A percentile compares a stretch with the other conserved stretches of the same genome.
These are phyloP conservation scores for Neotoxoptera formosana DNA, from an alignment of 1,140 invertebrate species.

Conservation along the genomic window DNA sequence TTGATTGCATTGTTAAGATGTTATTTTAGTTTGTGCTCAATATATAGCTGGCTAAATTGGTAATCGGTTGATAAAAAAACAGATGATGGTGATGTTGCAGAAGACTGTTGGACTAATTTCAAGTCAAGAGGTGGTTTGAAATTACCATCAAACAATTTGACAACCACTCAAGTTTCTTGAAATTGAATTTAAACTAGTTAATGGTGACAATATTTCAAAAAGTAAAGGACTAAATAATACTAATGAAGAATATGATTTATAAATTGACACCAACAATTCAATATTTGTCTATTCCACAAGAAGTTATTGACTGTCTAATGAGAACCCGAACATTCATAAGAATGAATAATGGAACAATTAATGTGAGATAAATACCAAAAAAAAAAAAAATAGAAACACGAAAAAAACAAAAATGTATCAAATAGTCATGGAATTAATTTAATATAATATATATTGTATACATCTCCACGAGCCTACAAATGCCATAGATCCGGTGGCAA, in stretches of 20 bases:
- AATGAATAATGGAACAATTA: neutral
- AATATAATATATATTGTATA: no score
- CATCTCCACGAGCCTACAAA: no score
- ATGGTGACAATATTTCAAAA: neutral
- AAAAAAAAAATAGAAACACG: neutral
- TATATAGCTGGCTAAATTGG: neutral
- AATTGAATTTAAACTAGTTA: neutral
- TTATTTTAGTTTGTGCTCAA: no score
- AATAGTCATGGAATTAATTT: no score
- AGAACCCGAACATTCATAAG: neutral
- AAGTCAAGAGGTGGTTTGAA: neutral
- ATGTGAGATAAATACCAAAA: neutral
- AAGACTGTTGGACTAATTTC: neutral
- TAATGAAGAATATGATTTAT: neutral
- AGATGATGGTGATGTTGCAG: neutral
- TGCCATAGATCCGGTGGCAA: no score
- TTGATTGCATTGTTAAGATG: no score
- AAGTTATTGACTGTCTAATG: neutral
- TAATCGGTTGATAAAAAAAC: neutral
- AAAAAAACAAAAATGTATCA: no score
- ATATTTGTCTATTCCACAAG: neutral
- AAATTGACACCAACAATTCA: neutral
- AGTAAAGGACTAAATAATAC: neutral
- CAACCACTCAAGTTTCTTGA: neutral
- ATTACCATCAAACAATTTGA: conserved; percentile 16